A percentile compares a stretch with the other conserved stretches of the same genome.
Conservation (phyloP, 2,113 vertebrate genomes). For the Coptodon rendalli region DNA sequence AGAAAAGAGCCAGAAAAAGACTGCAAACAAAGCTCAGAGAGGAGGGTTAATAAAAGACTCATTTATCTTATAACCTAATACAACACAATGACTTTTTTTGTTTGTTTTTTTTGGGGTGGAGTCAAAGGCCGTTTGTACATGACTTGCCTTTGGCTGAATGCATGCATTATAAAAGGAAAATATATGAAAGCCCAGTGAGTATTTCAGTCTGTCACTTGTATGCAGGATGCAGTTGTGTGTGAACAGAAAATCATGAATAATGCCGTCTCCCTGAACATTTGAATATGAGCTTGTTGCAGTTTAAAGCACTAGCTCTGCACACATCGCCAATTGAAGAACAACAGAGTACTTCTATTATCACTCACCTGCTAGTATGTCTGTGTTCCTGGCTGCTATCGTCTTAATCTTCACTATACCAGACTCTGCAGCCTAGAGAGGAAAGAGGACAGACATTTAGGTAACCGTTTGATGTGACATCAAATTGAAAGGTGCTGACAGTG, state of each 20-base stretch:
- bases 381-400: slow-evolving; percentile 92
- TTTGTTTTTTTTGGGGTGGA: neutral
- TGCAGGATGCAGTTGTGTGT: neutral
- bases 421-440: slow-evolving; percentile 84
- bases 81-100: neutral
- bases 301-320: neutral
- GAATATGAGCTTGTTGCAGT: neutral
- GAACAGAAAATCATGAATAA: neutral
- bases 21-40: neutral
- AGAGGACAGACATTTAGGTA: slow-evolving; percentile 1
- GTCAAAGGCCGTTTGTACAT: neutral
- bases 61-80: neutral
- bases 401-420: slow-evolving; percentile 99
- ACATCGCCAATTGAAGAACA: neutral
- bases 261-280: neutral
- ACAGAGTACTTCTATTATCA: neutral
- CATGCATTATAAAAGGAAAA: neutral
- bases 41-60: neutral
- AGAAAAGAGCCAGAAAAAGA: neutral
- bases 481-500: neutral
- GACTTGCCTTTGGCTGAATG: neutral
- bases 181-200: neutral
- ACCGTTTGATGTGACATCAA: neutral
- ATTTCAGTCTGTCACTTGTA: neutral
- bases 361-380: slow-evolving; percentile 92